Percentiles rank a stretch among this genome's conserved stretches.
Conservation (phyloP, 2,113 vertebrate species). For the Anoplopoma fimbria region DNA sequence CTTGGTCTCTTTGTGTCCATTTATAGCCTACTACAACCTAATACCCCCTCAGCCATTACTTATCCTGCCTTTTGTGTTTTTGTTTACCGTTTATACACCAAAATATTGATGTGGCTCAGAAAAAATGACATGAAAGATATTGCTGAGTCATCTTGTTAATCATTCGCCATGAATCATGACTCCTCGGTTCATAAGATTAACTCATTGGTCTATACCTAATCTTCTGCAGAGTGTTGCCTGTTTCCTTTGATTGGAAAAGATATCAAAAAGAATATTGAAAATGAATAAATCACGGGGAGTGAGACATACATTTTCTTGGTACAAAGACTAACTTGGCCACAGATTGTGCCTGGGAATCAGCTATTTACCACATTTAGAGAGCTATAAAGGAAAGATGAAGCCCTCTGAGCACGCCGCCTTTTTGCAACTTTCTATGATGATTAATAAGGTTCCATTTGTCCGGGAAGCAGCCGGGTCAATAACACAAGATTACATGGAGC, state of each 20-base stretch:
- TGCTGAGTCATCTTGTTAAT: slow-evolving; percentile 21
- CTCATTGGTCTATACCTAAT: slow-evolving; percentile 27
- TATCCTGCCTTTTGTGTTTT: not conserved
- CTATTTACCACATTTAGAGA: slow-evolving; percentile 52
- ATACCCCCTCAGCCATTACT: not conserved
- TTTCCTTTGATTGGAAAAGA: not conserved
- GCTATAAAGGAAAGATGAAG: slow-evolving; percentile 59
- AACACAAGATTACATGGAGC: slow-evolving; percentile 62
- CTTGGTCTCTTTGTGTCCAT: not conserved
- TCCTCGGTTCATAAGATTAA: slow-evolving; percentile 28
- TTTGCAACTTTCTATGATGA: slow-evolving; percentile 71
- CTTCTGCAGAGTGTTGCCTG: slow-evolving; percentile 24
- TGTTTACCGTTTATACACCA: slow-evolving; percentile 1
- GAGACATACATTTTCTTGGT: slow-evolving; percentile 31
- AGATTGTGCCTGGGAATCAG: slow-evolving; percentile 25
- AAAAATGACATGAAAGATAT: slow-evolving; percentile 20
- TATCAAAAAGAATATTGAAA: not conserved
- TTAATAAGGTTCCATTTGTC: slow-evolving; percentile 73
- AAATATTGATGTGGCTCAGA: not conserved
- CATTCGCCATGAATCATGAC: slow-evolving; percentile 26
- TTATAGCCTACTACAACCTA: not conserved
- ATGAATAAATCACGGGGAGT: slow-evolving; percentile 30
- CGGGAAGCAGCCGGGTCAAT: slow-evolving; percentile 68
- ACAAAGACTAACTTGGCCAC: slow-evolving; percentile 43
- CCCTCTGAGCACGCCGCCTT: slow-evolving; percentile 22